Conservation (phyloP, 2,797 vertebrate genomes). For the Coluber constrictor region DNA sequence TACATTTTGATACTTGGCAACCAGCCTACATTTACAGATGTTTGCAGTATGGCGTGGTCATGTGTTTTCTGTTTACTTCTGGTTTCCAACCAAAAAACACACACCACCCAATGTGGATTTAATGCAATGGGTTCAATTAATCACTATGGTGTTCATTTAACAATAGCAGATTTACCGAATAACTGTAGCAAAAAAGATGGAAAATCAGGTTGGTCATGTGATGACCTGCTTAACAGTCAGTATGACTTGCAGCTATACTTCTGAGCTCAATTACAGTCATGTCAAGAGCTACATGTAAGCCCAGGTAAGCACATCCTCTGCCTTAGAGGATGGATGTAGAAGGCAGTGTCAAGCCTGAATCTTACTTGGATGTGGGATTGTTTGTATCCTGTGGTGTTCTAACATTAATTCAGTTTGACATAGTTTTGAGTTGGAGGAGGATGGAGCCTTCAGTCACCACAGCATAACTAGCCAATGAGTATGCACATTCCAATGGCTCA, state of each 20-base stretch:
- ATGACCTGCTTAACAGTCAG: background rate
- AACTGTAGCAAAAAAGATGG: background rate
- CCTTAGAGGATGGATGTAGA: background rate
- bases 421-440: too few relatives aligned
- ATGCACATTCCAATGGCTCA: too few relatives aligned
- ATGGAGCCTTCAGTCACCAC: too few relatives aligned
- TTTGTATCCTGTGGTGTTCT: too few relatives aligned
- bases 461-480: too few relatives aligned
- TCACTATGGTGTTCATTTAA: background rate
- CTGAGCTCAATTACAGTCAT: background rate
- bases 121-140: background rate
- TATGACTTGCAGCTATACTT: background rate
- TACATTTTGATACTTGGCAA: background rate
- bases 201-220: background rate
- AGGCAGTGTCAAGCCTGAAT: too few relatives aligned
- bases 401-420: too few relatives aligned
- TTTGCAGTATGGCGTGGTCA: background rate
- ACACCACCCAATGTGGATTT: background rate
- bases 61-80: background rate
- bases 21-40: background rate
- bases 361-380: too few relatives aligned
- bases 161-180: background rate
- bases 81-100: background rate
- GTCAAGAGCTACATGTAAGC: background rate
- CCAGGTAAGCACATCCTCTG: background rate